A percentile compares a stretch with the other conserved stretches of the same genome.
Conservation (phyloP, 2,888 invertebrate species). For the Dicroscelio sp. region DNA sequence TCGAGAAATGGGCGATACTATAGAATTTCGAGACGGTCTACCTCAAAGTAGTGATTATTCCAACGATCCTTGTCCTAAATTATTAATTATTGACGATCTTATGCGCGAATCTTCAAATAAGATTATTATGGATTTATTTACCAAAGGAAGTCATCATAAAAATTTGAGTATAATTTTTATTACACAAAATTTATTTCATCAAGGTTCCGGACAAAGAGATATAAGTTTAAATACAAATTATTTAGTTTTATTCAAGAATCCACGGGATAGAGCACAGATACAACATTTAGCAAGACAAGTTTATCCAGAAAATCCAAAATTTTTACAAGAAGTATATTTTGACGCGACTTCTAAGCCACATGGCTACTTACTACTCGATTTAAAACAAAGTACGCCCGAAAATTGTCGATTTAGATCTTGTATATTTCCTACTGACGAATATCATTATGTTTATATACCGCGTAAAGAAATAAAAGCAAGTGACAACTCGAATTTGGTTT, state of each 20-base stretch:
- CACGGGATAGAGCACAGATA: no score
- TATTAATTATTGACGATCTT: background rate
- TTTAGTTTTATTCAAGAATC: slow-evolving; percentile 5
- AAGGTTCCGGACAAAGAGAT: slow-evolving; percentile 57
- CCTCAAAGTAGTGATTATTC: background rate
- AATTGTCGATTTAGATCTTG: slow-evolving; percentile 18
- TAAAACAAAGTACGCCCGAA: slow-evolving; percentile 18
- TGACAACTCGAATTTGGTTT: no score
- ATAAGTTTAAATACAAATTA: slow-evolving; percentile 61
- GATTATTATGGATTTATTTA: slow-evolving; percentile 80
- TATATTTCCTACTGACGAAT: slow-evolving; percentile 12
- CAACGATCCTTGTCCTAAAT: background rate
- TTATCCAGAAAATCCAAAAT: slow-evolving; percentile 72
- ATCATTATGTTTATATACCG: slow-evolving; percentile 8
- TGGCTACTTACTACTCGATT: slow-evolving; percentile 18
- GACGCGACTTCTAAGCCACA: slow-evolving; percentile 30
- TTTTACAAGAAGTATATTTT: slow-evolving; percentile 78
- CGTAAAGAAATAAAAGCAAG: background rate
- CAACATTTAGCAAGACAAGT: slow-evolving; percentile 65
- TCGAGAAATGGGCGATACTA: slow-evolving; percentile 16
- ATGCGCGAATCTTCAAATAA: background rate
- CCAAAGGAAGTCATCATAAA: slow-evolving; percentile 80
- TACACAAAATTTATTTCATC: slow-evolving; percentile 69
- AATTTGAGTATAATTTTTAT: slow-evolving; percentile 78
- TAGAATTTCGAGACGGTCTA: background rate